Evolutionary conservation across 2,797 vertebrate genomes (phyloP), one percentile per base, ranked within the genome.

Genomic region (Ctenochaetus hawaiiensis): DNA sequence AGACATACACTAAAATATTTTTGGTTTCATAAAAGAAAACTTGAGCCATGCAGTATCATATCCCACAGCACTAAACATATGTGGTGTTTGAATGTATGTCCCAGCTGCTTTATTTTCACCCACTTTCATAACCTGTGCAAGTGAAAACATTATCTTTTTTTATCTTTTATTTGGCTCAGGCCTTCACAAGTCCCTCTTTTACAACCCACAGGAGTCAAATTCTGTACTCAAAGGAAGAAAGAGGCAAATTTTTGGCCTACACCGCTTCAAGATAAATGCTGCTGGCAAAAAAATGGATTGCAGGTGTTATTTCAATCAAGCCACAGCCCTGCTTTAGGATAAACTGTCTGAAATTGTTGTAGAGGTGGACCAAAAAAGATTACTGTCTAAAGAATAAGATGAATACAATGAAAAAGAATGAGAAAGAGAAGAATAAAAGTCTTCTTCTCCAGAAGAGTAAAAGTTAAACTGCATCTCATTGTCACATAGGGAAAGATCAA

Each of bases 121-220:
- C 62, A 73, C 67, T 85, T 82, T 41, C 68, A 54, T 64, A 90
- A 91, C 70, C 59, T 78, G 58, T 26, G 80, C 57, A 58, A 83
- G 82, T 86, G 66, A 88, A 89, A 92, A 87, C 86, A 88, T 86
- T 86, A 83, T 88, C 81, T 87, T 90, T 26, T 26, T 91, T 89
- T 86, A 78, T 85, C 82, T 89, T 93, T 88, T 90, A 86, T 90
- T 91, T 92, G 88, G 75, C 79, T 77, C 67, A 34, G n/a, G 44
- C 75, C 81, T 82, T 92, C 74, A 78, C 72, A 79, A 78, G 82
- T 85, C 52, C 53, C 58, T 60, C 48, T 84, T 93, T 87, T 86
- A 87, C 76, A 85, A 65, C 58, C 77, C 87, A 80, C 81, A 86
- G 66, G 83, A 92, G 83, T 82, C 59, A 54, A 74, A 81, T 73